Base-by-base conservation (phyloP, 2,113 vertebrate species). In the Rhea americana region DNA sequence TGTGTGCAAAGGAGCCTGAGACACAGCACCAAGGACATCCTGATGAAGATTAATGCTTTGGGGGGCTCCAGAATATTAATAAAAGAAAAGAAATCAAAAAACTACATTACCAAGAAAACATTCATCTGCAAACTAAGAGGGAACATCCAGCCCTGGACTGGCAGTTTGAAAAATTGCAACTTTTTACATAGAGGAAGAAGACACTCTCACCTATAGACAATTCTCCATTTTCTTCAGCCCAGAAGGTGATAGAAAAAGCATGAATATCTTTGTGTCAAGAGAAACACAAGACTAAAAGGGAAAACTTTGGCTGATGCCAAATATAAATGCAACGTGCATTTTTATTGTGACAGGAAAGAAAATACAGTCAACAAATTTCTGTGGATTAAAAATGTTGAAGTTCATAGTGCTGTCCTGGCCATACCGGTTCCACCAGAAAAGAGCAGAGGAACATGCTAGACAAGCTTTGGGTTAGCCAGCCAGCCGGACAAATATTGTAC, bases 391-490 rank as follows among this genome's bases (percentile, higher is more conserved):
- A 82, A 10, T 11, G 17, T 5, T 68, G 30, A 48, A 3, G 8
- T 24, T 77, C 43, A 55, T 28, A 22, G 16, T 53, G 12, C 32
- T 61, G 9, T 72, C 21, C 55, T 67, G 41, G 35, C n/a, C 26
- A 39, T 6, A 51, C 6, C 15, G 21, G n/a, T 75, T 91, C 41
- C 26, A 71, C 16, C 10, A 43, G 18, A 43, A 21, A 7, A 41
- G 32, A 24, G 47, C 2, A 50, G 47, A 83, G 3, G 8, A 90
- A 55, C 0, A 0, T 22, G 15, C 9, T 11, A 20, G 24, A 3
- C 41, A 55, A 37, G 1, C 10, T 78, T 72, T 47, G 30, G 7
- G 5, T 12, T 62, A 43, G 16, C 39, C 26, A 74, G 20, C 84
- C 16, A 58, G 55, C 17, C 18, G 11, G 21, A 65, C 19, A 70